Evolutionary conservation across 2,888 invertebrate genomes (phyloP), one percentile per base, ranked within the genome.

Genomic region (Danaus chrysippus): DNA sequence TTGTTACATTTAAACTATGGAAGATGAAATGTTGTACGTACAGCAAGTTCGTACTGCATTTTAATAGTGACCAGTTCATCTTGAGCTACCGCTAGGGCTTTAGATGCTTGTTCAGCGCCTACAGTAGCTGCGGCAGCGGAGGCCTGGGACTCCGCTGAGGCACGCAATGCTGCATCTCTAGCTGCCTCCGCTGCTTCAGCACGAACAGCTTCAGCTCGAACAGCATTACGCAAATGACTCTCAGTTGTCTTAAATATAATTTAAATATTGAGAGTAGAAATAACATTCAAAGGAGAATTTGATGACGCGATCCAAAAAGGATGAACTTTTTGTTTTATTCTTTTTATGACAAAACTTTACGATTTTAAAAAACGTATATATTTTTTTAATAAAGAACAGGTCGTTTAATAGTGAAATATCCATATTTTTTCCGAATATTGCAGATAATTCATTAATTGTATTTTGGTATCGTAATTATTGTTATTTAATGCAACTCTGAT

Each of bases 161-260:
- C 76, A 12, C 85, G 79, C 67, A 79, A 77, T 0, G 84, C 84
- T 0, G 77, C 75, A 49, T 82, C 83, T 5, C 79, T 76, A 1
- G 76, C 77, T 1, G 82, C 81, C 59, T 86, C 86, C 8, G 87
- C 87, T 0, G 81, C 78, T 61, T 87, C 88, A 0, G 87, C 87
- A 0, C 88, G 81, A 2, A 77, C 78, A 1, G 82, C 76, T 64
- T 87, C 88, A 1, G 70, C 64, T 8, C 85, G 82, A 1, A 88
- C 65, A 1, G 78, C 76, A 56, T 87, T 88, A 5, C 86, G 86
- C 11, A 89, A 76, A 34, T 80, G 83, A 56, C 66, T 73, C 67
- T 87, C 87, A 0, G 87, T 84, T 52, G 75, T 72, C 90, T 89
- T 68, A 1, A 53, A 34, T 10, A 12, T 34, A 13, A 13, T 34